Percentiles rank a stretch among this genome's conserved stretches.
Conservation (phyloP, 2,797 vertebrate species). For the Hybognathus amarus region DNA sequence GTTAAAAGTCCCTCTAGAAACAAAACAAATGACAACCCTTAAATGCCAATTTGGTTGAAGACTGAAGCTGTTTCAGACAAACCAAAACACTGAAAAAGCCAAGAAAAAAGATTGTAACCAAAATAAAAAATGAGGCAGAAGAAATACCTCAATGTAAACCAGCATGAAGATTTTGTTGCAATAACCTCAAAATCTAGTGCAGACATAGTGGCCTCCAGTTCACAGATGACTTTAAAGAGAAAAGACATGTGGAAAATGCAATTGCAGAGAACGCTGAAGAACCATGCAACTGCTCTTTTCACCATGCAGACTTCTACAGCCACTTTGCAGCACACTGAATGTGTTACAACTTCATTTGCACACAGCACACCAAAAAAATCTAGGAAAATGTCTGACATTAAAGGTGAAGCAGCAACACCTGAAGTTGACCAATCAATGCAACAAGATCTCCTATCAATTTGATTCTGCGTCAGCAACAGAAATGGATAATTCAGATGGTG, state of each 20-base stretch:
- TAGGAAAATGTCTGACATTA: conserved; percentile 10
- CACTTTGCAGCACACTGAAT: background rate
- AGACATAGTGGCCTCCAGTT: background rate
- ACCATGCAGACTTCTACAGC: conserved; percentile 14
- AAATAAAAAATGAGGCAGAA: background rate
- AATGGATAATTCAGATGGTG: background rate
- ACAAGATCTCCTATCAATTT: background rate
- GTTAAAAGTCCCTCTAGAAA: background rate
- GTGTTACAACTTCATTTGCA: conserved; percentile 7
- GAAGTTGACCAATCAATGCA: conserved; percentile 4
- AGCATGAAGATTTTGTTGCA: background rate
- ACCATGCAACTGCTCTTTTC: background rate
- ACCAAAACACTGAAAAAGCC: background rate
- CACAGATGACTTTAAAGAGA: conserved; percentile 3
- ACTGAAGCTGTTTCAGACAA: too few species aligned
- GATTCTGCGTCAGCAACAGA: background rate
- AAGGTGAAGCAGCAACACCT: background rate
- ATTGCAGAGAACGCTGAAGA: background rate
- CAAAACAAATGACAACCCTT: background rate
- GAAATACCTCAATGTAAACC: background rate
- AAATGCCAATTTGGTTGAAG: background rate
- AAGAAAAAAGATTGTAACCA: conserved; percentile 20
- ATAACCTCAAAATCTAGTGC: background rate
- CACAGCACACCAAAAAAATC: background rate
- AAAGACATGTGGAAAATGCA: background rate